phyloP scores from a whole-genome alignment of 2,888 invertebrate genomes.

The Ormyrus nitidulus region DNA sequence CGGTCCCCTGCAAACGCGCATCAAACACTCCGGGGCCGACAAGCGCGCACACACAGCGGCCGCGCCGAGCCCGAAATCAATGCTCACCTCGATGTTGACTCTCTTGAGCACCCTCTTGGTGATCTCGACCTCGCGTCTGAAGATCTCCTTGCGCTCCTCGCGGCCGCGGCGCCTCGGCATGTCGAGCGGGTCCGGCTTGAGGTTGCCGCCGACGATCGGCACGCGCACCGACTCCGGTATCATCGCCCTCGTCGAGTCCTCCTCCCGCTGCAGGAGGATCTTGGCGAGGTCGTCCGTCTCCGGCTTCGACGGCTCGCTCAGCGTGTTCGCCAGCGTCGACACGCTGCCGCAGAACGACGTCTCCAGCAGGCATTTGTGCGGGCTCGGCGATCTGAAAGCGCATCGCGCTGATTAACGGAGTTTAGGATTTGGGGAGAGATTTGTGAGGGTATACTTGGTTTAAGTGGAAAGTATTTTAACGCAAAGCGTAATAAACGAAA shows the following conservation, averaged over 20 bases:
- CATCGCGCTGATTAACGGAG: too few species aligned
- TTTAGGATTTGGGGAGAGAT: too few species aligned
- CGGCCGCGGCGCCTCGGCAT: slow-evolving; percentile 74
- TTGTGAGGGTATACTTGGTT: too few species aligned
- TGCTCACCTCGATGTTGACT: slow-evolving; percentile 71
- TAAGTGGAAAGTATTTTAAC: too few species aligned
- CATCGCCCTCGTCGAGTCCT: slow-evolving; percentile 81
- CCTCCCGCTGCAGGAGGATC: slow-evolving; percentile 79
- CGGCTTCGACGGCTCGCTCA: slow-evolving; percentile 75
- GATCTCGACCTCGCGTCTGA: slow-evolving; percentile 73
- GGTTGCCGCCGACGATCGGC: slow-evolving; percentile 75
- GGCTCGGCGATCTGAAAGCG: slow-evolving; percentile 84
- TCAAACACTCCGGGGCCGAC: too few species aligned
- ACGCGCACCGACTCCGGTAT: slow-evolving; percentile 81
- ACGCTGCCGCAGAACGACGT: slow-evolving; percentile 94
- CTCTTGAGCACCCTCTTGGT: slow-evolving; percentile 72
- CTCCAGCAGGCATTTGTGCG: slow-evolving; percentile 93
- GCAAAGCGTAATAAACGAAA: too few species aligned
- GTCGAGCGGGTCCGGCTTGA: slow-evolving; percentile 86
- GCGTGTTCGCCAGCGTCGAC: slow-evolving; percentile 77
- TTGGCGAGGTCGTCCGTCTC: slow-evolving; percentile 79
- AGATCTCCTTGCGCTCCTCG: slow-evolving; percentile 73
- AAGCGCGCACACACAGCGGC: too few species aligned
- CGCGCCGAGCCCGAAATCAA: too few species aligned
- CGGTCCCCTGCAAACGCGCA: too few species aligned